These are phyloP conservation scores for Sinosuthora webbiana DNA, from an alignment of 2,113 vertebrate genomes.

Conservation along the genomic window DNA sequence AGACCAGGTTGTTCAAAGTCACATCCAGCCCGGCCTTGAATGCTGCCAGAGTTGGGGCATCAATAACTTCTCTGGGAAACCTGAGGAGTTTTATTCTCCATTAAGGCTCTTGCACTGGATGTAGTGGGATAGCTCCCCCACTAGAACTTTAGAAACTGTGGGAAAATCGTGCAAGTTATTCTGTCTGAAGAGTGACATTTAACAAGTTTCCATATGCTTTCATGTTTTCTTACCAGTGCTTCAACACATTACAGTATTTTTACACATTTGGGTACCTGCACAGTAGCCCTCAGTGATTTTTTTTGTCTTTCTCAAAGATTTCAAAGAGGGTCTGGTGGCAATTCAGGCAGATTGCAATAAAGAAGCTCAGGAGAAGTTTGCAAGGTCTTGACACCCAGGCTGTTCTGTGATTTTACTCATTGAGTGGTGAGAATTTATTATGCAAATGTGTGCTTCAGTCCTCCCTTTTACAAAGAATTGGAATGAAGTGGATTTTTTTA, in stretches of 20 bases:
- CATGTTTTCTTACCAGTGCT: background rate
- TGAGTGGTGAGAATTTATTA: background rate
- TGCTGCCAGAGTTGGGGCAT: background rate
- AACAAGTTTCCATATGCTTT: background rate
- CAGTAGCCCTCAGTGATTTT: background rate
- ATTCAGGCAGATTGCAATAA: background rate
- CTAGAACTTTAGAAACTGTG: background rate
- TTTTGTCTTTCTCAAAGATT: background rate
- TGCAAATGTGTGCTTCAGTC: background rate
- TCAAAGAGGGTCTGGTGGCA: background rate
- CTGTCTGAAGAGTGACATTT: background rate
- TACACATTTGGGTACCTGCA: background rate
- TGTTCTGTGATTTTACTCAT: conserved; percentile 10
- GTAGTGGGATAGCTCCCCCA: background rate
- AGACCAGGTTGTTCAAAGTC: no score
- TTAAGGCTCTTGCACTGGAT: background rate
- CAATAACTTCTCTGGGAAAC: background rate
- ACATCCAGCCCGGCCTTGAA: background rate
- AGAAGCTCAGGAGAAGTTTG: background rate
- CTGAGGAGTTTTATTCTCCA: background rate
- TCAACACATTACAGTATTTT: background rate
- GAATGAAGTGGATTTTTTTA: background rate
- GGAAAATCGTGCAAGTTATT: background rate
- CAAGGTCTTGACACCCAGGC: background rate
- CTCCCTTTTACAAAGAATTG: background rate